Evolutionary conservation across 2,888 invertebrate species (phyloP).

Genomic region (Mylabris sibirica): DNA sequence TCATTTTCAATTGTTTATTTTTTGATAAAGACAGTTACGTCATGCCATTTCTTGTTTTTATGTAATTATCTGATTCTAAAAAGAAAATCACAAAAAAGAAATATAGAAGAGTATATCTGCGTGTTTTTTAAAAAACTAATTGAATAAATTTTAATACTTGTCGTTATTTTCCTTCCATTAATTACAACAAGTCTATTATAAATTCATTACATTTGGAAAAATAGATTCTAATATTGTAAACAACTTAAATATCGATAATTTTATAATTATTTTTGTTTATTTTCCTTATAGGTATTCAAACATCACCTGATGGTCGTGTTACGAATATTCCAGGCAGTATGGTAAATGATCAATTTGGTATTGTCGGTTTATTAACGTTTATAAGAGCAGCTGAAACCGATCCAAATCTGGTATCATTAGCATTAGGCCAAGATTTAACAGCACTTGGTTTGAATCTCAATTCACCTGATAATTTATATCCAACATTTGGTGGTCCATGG

Average conservation of each 20-base stretch:
- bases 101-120: too few species aligned
- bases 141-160: not conserved
- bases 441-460: slow-evolving; percentile 98
- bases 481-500: slow-evolving; percentile 99
- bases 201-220: not conserved
- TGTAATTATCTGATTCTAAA: not conserved
- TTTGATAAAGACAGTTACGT: slow-evolving; percentile 4
- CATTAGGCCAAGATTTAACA: slow-evolving; percentile 97
- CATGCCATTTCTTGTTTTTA: not conserved
- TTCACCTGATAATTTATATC: slow-evolving; percentile 96
- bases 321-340: slow-evolving; percentile 98
- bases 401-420: slow-evolving; percentile 94
- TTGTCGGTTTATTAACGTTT: slow-evolving; percentile 97
- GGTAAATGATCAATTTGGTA: slow-evolving; percentile 99
- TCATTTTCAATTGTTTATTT: not conserved
- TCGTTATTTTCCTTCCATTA: not conserved
- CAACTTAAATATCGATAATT: not conserved
- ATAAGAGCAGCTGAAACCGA: slow-evolving; percentile 98
- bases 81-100: too few species aligned
- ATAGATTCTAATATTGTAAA: not conserved
- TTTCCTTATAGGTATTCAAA: slow-evolving; percentile 79
- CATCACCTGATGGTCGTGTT: slow-evolving; percentile 95
- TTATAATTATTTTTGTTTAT: not conserved
- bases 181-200: too few species aligned
- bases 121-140: too few species aligned